Conservation (phyloP, 2,888 invertebrate species). For the Tricholauxania praeusta region DNA sequence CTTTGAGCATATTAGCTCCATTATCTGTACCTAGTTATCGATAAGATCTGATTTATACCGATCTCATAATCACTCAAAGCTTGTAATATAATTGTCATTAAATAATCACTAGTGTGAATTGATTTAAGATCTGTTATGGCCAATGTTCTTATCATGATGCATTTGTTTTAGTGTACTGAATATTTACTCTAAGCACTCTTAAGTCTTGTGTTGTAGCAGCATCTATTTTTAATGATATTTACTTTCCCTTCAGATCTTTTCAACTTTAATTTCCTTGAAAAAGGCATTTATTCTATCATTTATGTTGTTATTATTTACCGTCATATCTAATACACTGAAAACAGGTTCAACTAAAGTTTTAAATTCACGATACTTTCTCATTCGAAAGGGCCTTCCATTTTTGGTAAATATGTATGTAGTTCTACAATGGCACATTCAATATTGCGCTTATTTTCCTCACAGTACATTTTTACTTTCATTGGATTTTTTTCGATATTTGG, state of each 20-base stretch:
- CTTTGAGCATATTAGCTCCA: constrained; percentile 37
- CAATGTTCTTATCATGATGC: constrained; percentile 42
- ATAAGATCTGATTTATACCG: constrained; percentile 41
- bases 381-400: too few species aligned
- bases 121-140: constrained; percentile 41
- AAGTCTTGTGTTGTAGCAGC: constrained; percentile 38
- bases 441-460: too few species aligned
- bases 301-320: constrained; percentile 41
- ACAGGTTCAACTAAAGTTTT: not conserved
- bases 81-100: constrained; percentile 41
- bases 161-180: constrained; percentile 42
- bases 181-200: constrained; percentile 41
- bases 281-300: constrained; percentile 38
- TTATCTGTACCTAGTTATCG: constrained; percentile 45
- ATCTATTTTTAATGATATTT: constrained; percentile 45
- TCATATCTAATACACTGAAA: constrained; percentile 38
- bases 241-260: constrained; percentile 40
- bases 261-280: constrained; percentile 35
- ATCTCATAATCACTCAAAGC: constrained; percentile 42
- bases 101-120: constrained; percentile 40
- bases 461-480: too few species aligned
- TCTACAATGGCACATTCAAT: too few species aligned
- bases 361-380: too few species aligned
- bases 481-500: too few species aligned
- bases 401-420: too few species aligned